Evolutionary conservation across 2,113 vertebrate species (phyloP).

Genomic region (Boleophthalmus pectinirostris): DNA sequence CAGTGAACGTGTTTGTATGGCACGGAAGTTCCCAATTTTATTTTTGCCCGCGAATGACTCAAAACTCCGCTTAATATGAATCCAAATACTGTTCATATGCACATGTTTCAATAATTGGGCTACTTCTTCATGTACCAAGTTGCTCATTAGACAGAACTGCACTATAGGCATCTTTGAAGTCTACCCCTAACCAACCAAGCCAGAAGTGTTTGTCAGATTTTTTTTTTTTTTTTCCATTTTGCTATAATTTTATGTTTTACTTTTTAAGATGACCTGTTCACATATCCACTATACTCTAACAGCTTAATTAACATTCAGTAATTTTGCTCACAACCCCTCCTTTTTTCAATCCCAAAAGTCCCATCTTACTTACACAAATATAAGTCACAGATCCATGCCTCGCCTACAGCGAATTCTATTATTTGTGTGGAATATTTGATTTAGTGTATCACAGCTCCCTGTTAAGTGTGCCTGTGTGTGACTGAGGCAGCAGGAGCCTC

Average conservation of each 20-base stretch:
- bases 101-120: not conserved
- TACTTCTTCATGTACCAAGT: not conserved
- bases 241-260: not conserved
- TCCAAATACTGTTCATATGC: not conserved
- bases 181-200: not conserved
- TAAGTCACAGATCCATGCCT: not conserved
- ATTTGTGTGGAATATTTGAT: not conserved
- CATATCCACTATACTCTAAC: not conserved
- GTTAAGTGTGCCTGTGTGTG: slow-evolving; percentile 4
- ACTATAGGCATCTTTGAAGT: not conserved
- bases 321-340: not conserved
- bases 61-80: too few relatives aligned
- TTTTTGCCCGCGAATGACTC: too few relatives aligned
- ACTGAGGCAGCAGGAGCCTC: not conserved
- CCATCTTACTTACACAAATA: not conserved
- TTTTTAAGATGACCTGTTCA: not conserved
- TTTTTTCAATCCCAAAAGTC: too few relatives aligned
- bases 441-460: not conserved
- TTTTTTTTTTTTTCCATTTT: not conserved
- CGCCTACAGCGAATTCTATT: not conserved
- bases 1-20: too few relatives aligned
- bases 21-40: too few relatives aligned
- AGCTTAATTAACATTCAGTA: not conserved
- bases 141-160: not conserved
- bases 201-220: not conserved